Conservation (phyloP, 2,113 vertebrate species). For the Oreocharis arfaki region DNA sequence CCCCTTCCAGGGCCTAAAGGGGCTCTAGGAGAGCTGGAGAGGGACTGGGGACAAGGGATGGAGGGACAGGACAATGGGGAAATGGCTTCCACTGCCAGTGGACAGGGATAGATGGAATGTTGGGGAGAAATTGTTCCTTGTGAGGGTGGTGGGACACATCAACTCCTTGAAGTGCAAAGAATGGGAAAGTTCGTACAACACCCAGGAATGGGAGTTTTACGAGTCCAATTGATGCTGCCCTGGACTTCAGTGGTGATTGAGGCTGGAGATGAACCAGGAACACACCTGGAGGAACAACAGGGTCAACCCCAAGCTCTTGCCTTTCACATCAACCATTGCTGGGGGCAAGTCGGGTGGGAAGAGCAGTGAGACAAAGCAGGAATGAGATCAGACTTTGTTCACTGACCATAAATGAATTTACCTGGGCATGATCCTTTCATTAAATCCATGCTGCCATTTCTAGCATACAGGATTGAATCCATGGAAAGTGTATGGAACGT, state of each 20-base stretch:
- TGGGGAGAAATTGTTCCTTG: neutral
- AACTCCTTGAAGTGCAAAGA: neutral
- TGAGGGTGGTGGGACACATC: neutral
- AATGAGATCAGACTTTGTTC: neutral
- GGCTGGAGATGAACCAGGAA: neutral
- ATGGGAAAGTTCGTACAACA: neutral
- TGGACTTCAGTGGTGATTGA: neutral
- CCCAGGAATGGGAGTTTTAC: neutral
- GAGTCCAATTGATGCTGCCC: neutral
- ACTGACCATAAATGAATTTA: neutral
- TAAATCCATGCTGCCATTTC: neutral
- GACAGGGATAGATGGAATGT: accelerated
- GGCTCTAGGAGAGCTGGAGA: neutral
- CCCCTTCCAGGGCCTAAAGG: neutral
- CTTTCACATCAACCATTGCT: neutral
- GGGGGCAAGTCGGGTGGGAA: neutral
- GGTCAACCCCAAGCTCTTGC: neutral
- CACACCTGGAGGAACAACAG: neutral
- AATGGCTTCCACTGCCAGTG: neutral
- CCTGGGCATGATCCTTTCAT: neutral
- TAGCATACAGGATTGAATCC: neutral
- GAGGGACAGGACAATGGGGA: neutral
- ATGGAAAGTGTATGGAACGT: neutral
- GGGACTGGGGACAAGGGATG: neutral
- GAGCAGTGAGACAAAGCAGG: neutral